Evolutionary conservation across 2,113 vertebrate genomes (phyloP).

Genomic region (Crotalus tigris): DNA sequence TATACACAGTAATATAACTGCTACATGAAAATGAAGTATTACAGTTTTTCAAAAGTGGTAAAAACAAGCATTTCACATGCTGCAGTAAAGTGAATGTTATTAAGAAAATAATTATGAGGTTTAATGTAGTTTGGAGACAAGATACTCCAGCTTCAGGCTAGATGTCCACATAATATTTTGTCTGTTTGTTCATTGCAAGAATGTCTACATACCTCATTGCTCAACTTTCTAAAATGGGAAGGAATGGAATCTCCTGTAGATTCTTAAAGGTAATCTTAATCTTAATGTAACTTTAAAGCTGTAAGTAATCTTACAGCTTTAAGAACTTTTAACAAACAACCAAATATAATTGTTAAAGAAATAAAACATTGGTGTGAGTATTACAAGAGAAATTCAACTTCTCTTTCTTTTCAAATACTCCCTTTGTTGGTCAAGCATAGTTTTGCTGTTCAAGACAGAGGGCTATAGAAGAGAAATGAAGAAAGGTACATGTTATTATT

Average conservation of each 20-base stretch:
- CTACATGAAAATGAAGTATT: conserved; percentile 73
- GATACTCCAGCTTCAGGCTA: conserved; percentile 28
- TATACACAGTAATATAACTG: conserved; percentile 75
- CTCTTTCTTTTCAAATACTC: neutral
- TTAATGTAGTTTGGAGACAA: conserved; percentile 67
- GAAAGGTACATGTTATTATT: neutral
- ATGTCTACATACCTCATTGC: neutral
- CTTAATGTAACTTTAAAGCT: neutral
- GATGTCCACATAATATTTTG: conserved; percentile 24
- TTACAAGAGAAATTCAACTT: neutral
- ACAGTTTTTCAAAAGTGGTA: conserved; percentile 63
- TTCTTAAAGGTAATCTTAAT: neutral
- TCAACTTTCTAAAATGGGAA: conserved; percentile 19
- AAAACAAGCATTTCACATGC: conserved; percentile 70
- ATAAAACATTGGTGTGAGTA: neutral
- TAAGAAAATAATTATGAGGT: conserved; percentile 73
- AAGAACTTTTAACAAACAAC: neutral
- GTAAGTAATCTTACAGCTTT: neutral
- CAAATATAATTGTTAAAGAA: neutral
- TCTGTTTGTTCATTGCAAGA: conserved; percentile 16
- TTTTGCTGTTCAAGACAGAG: neutral
- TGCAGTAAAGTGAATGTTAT: conserved; percentile 66
- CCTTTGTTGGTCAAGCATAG: neutral
- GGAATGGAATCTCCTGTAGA: conserved; percentile 5
- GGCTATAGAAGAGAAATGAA: neutral